Evolutionary conservation across 2,797 vertebrate genomes (phyloP).

Genomic region (Phataginus tetradactyla): DNA sequence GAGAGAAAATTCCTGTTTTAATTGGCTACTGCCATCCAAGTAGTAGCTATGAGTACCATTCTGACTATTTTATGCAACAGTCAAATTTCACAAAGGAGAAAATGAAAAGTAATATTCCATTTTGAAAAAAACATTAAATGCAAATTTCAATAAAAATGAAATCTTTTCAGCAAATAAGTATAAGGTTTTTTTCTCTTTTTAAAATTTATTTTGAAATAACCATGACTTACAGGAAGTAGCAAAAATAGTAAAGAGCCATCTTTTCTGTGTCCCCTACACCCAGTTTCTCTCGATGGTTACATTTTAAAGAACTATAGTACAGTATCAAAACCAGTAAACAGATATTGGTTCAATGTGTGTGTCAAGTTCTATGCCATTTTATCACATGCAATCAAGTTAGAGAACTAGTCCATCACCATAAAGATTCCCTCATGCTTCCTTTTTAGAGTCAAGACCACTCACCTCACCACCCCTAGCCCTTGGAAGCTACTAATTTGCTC

Average conservation of each 20-base stretch:
- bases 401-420: conserved; percentile 40
- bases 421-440: background rate
- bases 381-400: conserved; percentile 31
- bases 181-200: background rate
- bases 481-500: conserved; percentile 45
- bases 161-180: conserved; percentile 13
- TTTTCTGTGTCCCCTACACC: background rate
- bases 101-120: conserved; percentile 22
- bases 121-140: conserved; percentile 29
- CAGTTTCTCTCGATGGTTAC: background rate
- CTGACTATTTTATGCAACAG: background rate
- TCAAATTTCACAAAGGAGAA: conserved; percentile 36
- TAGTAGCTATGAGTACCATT: too few species aligned
- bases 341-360: background rate
- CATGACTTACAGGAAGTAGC: background rate
- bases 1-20: conserved; percentile 45
- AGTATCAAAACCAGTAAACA: conserved; percentile 20
- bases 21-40: background rate
- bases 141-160: conserved; percentile 42
- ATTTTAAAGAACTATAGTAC: background rate
- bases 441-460: background rate
- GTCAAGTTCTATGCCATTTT: background rate
- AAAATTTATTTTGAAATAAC: conserved; percentile 40
- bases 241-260: background rate
- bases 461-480: background rate